These are phyloP conservation scores for Melanotaenia duboulayi DNA, from an alignment of 2,113 vertebrate species.

Conservation along the genomic window DNA sequence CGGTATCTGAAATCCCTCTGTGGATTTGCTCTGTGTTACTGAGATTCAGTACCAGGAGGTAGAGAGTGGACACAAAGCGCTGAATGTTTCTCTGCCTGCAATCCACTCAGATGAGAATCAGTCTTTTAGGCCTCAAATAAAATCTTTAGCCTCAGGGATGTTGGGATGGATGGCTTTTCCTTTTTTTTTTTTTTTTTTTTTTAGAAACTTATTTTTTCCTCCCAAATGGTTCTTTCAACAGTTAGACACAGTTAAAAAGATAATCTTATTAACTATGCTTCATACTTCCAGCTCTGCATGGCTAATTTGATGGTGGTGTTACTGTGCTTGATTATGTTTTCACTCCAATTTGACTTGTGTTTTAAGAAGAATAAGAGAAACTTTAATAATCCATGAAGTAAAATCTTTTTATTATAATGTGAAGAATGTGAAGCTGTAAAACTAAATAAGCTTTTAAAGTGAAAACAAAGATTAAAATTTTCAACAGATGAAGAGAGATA, in stretches of 20 bases:
- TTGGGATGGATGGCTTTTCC: constrained; percentile 17
- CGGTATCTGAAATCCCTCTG: constrained; percentile 12
- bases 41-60: constrained; percentile 22
- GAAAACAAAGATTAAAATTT: too few species aligned
- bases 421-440: neutral
- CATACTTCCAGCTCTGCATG: neutral
- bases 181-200: constrained; percentile 8
- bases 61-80: constrained; percentile 20
- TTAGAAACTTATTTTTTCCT: constrained; percentile 15
- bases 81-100: constrained; percentile 38
- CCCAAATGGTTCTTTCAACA: constrained; percentile 36
- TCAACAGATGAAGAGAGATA: too few species aligned
- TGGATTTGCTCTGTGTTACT: constrained; percentile 20
- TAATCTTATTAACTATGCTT: constrained; percentile 6
- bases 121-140: constrained; percentile 12
- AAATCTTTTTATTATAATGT: neutral
- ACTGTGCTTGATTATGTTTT: neutral
- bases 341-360: neutral
- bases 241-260: constrained; percentile 12
- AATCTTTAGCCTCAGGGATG: constrained; percentile 13
- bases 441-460: too few species aligned
- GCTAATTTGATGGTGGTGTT: neutral
- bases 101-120: constrained; percentile 21
- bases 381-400: neutral
- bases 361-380: neutral